phyloP scores from a whole-genome alignment of 2,797 vertebrate genomes.

The Parotocinclus haroldoi region DNA sequence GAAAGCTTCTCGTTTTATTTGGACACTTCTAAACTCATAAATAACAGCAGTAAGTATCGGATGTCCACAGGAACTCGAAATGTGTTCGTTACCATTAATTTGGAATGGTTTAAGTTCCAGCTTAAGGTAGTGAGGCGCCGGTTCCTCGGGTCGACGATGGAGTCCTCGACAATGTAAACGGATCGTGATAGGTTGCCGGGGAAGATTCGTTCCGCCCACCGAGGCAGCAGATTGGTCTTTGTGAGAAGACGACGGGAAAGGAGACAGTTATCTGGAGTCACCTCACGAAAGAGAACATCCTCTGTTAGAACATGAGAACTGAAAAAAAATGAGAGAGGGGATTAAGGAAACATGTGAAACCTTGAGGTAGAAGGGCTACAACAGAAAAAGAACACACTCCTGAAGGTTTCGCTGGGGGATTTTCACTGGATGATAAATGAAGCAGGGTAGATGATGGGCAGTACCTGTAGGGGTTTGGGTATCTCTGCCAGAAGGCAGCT shows the following conservation, averaged over 20 bases:
- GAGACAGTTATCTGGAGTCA: constrained; percentile 70
- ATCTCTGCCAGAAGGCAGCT: constrained; percentile 62
- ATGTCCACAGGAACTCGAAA: too few species aligned
- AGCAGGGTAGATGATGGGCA: not conserved
- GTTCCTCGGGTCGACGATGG: constrained; percentile 84
- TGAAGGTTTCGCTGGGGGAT: too few species aligned
- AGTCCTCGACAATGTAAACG: constrained; percentile 94
- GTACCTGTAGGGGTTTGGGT: constrained; percentile 61
- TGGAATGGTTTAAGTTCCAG: constrained; percentile 94
- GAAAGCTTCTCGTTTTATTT: too few species aligned
- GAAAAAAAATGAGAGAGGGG: not conserved
- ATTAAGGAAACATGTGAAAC: too few species aligned
- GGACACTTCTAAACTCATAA: too few species aligned
- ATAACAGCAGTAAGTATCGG: too few species aligned
- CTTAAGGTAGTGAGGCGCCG: constrained; percentile 88
- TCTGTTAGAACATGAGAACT: constrained; percentile 68
- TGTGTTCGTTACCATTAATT: constrained; percentile 82
- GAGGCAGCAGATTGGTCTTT: constrained; percentile 93
- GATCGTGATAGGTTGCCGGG: constrained; percentile 84
- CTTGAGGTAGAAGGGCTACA: too few species aligned
- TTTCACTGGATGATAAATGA: too few species aligned
- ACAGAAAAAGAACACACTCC: too few species aligned
- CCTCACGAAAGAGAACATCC: constrained; percentile 75
- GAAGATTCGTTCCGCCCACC: constrained; percentile 89
- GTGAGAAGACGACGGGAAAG: constrained; percentile 72